These are phyloP conservation scores for Microtus ochrogaster DNA, from an alignment of 2,113 vertebrate species.

Conservation along the genomic window DNA sequence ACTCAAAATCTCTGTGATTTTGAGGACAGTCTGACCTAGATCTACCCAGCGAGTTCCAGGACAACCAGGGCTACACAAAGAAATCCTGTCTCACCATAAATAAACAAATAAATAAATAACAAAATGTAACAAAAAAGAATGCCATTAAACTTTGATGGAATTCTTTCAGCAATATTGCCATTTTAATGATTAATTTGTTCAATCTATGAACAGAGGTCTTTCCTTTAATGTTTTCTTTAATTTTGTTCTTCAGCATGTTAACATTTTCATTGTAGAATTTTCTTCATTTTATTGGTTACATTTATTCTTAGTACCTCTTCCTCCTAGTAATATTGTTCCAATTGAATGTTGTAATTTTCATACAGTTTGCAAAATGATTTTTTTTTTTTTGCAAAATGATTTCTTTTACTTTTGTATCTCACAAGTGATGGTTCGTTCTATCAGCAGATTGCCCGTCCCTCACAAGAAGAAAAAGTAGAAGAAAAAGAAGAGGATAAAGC, in stretches of 20 bases:
- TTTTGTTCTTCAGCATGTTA: neutral
- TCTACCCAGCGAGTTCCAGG: neutral
- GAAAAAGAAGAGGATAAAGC: slow-evolving; percentile 97
- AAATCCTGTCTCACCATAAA: neutral
- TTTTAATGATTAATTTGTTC: neutral
- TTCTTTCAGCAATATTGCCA: neutral
- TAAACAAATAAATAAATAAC: neutral
- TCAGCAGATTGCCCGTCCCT: slow-evolving; percentile 96
- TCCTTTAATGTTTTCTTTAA: neutral
- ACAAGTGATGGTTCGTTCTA: slow-evolving; percentile 79
- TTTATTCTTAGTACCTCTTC: neutral
- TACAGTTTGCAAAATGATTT: slow-evolving; percentile 1
- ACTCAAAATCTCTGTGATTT: neutral
- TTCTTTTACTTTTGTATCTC: slow-evolving; percentile 53
- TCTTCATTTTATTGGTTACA: neutral
- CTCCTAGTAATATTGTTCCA: neutral
- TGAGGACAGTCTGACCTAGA: neutral
- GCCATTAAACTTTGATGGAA: neutral
- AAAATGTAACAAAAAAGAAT: neutral
- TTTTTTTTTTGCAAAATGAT: neutral
- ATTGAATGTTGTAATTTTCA: slow-evolving; percentile 23
- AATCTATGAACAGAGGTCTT: neutral
- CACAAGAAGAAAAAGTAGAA: slow-evolving; percentile 98
- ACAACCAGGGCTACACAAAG: neutral
- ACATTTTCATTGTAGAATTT: neutral